A percentile compares a stretch with the other conserved stretches of the same genome.
These are phyloP conservation scores for Cryptotermes secundus DNA, from an alignment of 1,140 invertebrate species.

Conservation along the genomic window DNA sequence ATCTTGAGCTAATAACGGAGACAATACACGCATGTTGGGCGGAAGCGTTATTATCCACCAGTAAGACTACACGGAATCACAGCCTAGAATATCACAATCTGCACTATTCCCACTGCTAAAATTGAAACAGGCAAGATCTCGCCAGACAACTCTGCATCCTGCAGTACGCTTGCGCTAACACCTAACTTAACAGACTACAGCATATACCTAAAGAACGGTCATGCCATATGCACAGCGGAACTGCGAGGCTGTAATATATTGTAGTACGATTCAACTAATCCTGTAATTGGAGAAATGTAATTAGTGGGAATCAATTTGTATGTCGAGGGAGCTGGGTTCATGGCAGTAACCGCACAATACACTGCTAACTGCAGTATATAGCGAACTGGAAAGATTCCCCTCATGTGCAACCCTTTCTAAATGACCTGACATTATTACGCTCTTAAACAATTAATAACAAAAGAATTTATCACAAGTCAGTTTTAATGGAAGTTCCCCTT, in stretches of 20 bases:
- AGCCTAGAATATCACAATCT: too few species aligned
- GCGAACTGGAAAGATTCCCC: neutral
- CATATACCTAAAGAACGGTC: neutral
- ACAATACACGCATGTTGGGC: too few species aligned
- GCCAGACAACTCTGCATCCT: too few species aligned
- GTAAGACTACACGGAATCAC: too few species aligned
- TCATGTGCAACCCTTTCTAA: neutral
- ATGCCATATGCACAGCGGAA: neutral
- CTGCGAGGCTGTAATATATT: neutral
- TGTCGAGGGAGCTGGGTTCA: neutral
- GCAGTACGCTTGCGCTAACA: too few species aligned
- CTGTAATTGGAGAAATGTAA: slow-evolving; percentile 9
- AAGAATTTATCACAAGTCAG: neutral
- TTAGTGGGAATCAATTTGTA: slow-evolving; percentile 14
- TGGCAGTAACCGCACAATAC: neutral
- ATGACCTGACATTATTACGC: neutral
- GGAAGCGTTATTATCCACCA: too few species aligned
- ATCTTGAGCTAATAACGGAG: too few species aligned
- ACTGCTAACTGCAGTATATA: neutral
- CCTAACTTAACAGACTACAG: neutral
- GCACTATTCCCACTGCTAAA: too few species aligned
- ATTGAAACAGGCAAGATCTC: too few species aligned
- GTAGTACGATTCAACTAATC: neutral
- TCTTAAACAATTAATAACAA: neutral
- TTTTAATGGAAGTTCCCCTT: neutral